phyloP scores from a whole-genome alignment of 1,140 invertebrate species.

The Euura lappo region DNA sequence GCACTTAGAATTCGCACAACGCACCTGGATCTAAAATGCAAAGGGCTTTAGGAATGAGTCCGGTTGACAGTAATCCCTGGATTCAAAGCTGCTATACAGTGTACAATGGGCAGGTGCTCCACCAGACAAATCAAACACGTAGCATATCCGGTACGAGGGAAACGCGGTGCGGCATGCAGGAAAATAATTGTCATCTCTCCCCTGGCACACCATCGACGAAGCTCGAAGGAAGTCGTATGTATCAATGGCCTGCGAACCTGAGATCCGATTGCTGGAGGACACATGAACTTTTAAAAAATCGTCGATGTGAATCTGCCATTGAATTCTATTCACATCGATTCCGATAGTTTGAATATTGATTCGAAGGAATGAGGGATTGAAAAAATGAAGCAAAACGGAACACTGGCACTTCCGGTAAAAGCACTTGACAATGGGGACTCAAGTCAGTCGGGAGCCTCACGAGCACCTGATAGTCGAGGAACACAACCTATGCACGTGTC shows the following conservation, averaged over 20 bases:
- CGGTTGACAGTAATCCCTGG: neutral
- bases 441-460: neutral
- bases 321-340: too few relatives aligned
- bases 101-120: neutral
- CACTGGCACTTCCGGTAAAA: neutral
- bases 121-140: slow-evolving; percentile 3
- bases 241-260: neutral
- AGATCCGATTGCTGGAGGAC: neutral
- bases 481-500: neutral
- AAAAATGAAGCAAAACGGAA: neutral
- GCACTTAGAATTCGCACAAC: too few relatives aligned
- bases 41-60: too few relatives aligned
- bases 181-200: neutral
- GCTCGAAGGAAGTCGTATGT: neutral
- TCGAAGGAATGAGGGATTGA: too few relatives aligned
- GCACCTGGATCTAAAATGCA: too few relatives aligned
- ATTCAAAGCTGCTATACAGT: neutral
- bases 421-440: neutral
- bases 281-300: too few relatives aligned
- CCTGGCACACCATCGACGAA: neutral
- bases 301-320: too few relatives aligned
- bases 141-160: neutral
- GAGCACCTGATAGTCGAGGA: neutral
- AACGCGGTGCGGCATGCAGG: neutral
- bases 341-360: too few relatives aligned